Percentiles rank a stretch among this genome's conserved stretches.
Evolutionary conservation across 2,888 invertebrate species (phyloP).

Genomic region (Hydroisotoma schaefferi): DNA sequence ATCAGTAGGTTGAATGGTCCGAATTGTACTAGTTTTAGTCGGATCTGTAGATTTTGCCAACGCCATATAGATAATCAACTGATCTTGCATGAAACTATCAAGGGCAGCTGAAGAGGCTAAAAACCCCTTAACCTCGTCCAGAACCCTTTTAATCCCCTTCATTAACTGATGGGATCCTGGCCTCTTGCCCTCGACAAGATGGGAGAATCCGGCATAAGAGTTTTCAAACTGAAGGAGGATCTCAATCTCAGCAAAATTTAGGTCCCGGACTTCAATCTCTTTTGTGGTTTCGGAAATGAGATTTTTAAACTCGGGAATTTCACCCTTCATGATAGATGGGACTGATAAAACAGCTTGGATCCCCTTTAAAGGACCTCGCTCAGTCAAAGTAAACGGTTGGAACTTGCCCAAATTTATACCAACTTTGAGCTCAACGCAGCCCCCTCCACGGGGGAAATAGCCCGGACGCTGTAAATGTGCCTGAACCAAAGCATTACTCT

Average conservation of each 20-base stretch:
- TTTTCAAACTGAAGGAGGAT: constrained; percentile 36
- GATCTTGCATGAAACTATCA: constrained; percentile 45
- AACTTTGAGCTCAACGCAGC: constrained; percentile 36
- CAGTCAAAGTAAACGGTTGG: constrained; percentile 21
- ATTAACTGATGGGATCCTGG: constrained; percentile 34
- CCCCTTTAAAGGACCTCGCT: constrained; percentile 29
- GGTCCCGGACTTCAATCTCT: constrained; percentile 34
- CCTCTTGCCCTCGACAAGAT: constrained; percentile 36
- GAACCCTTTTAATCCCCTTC: constrained; percentile 28
- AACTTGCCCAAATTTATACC: constrained; percentile 25
- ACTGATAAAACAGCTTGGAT: constrained; percentile 35
- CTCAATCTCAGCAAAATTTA: constrained; percentile 39
- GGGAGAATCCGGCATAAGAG: constrained; percentile 37
- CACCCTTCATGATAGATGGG: constrained; percentile 32
- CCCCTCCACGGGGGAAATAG: constrained; percentile 45
- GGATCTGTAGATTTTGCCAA: constrained; percentile 32
- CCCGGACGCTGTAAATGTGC: constrained; percentile 28
- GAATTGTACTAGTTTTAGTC: constrained; percentile 20
- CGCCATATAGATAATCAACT: constrained; percentile 44
- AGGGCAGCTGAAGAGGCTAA: constrained; percentile 25
- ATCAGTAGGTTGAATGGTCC: constrained; percentile 27
- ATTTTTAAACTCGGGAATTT: constrained; percentile 21
- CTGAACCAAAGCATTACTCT: too few relatives aligned
- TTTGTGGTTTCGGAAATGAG: constrained; percentile 23
- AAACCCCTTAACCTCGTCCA: constrained; percentile 29